Percentiles rank a stretch among this genome's conserved stretches.
Conservation (phyloP, 2,797 vertebrate species). For the Salmo trutta region DNA sequence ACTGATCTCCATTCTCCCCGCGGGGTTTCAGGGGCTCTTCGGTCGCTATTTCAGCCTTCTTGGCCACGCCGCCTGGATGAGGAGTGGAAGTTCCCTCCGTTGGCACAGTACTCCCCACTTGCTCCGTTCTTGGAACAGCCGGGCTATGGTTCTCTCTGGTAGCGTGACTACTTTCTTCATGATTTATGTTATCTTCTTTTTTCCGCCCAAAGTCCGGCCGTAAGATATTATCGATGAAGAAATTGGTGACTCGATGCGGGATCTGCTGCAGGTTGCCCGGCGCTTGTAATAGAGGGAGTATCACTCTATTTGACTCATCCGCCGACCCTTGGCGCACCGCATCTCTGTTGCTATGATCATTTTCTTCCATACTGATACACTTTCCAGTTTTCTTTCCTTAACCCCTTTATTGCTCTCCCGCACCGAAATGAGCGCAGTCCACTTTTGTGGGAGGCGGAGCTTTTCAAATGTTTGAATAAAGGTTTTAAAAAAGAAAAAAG, state of each 20-base stretch:
- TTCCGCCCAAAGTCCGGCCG: slow-evolving; percentile 92
- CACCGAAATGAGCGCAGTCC: slow-evolving; percentile 57
- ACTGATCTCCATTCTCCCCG: slow-evolving; percentile 85
- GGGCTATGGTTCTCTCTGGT: slow-evolving; percentile 76
- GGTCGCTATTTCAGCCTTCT: slow-evolving; percentile 79
- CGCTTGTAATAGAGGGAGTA: slow-evolving; percentile 81
- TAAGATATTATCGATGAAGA: slow-evolving; percentile 97
- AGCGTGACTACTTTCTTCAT: slow-evolving; percentile 68
- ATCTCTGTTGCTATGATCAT: slow-evolving; percentile 82
- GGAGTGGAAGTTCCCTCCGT: slow-evolving; percentile 86
- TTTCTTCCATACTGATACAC: slow-evolving; percentile 91
- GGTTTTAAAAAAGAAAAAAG: slow-evolving; percentile 5
- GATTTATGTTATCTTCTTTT: slow-evolving; percentile 79
- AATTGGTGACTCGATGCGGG: slow-evolving; percentile 94
- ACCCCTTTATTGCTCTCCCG: slow-evolving; percentile 75
- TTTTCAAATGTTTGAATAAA: slow-evolving; percentile 50
- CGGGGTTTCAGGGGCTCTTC: slow-evolving; percentile 84
- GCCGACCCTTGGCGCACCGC: slow-evolving; percentile 80
- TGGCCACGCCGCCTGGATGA: slow-evolving; percentile 74
- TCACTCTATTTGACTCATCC: slow-evolving; percentile 81
- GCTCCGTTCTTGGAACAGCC: slow-evolving; percentile 71
- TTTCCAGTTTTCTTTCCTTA: slow-evolving; percentile 71
- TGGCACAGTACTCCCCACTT: slow-evolving; percentile 76
- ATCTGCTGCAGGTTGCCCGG: slow-evolving; percentile 88
- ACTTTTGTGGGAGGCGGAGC: slow-evolving; percentile 43